These are phyloP conservation scores for Argynnis bischoffii DNA, from an alignment of 2,888 invertebrate genomes.

Conservation along the genomic window DNA sequence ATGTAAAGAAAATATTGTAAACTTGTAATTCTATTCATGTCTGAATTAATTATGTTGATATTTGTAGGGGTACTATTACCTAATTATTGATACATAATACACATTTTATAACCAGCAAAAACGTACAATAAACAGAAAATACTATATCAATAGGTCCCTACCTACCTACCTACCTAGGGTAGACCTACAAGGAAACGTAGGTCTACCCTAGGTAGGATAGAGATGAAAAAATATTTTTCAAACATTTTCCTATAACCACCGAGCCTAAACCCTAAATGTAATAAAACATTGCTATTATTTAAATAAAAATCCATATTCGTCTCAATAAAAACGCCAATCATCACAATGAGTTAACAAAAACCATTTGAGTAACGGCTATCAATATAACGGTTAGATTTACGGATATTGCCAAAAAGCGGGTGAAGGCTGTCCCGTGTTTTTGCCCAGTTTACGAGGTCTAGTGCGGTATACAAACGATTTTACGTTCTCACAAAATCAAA, in stretches of 20 bases:
- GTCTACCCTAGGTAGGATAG: no score
- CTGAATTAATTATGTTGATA: no score
- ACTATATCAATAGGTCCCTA: no score
- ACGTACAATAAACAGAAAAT: no score
- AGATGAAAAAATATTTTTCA: not conserved
- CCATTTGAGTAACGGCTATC: conserved; percentile 36
- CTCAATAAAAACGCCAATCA: conserved; percentile 24
- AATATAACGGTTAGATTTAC: conserved; percentile 38
- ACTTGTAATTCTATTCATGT: no score
- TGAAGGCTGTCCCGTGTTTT: conserved; percentile 51
- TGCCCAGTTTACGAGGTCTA: conserved; percentile 43
- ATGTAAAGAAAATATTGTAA: no score
- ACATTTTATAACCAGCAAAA: no score
- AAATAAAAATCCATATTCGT: conserved; percentile 6
- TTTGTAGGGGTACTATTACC: no score
- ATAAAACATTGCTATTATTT: not conserved
- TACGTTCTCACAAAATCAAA: conserved; percentile 22
- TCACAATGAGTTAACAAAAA: conserved; percentile 30
- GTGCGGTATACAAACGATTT: conserved; percentile 12
- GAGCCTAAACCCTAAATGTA: no score
- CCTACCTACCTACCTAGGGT: no score
- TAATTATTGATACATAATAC: no score
- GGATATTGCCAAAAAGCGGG: conserved; percentile 42
- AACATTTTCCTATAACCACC: not conserved
- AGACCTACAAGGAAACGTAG: no score